Percentiles rank a stretch among this genome's conserved stretches.
These are phyloP conservation scores for Bubalus kerabau DNA, from an alignment of 2,113 vertebrate species.

Conservation along the genomic window DNA sequence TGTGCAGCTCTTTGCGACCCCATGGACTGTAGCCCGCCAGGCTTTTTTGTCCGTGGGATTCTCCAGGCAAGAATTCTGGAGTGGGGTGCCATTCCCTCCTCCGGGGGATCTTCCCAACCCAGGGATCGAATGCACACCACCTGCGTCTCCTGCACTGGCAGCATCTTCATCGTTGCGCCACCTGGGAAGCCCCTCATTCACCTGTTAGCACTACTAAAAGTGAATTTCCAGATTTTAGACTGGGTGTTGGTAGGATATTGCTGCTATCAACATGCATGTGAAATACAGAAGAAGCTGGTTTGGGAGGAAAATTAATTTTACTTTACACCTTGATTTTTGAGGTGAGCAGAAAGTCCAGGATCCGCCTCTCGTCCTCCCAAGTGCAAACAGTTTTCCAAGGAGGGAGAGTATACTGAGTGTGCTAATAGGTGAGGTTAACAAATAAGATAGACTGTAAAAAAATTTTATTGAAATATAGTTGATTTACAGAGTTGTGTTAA, in stretches of 20 bases:
- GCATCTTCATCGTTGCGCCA: accelerated
- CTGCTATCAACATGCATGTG: neutral
- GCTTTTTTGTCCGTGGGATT: neutral
- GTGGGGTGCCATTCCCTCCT: neutral
- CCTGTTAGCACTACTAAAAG: neutral
- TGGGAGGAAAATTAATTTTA: neutral
- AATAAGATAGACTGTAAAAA: neutral
- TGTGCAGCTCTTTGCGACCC: neutral
- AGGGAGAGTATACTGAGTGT: neutral
- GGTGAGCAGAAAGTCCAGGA: neutral
- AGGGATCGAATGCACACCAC: neutral
- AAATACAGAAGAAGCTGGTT: neutral
- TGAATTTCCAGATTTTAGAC: neutral
- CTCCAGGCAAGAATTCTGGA: neutral
- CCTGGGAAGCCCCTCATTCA: neutral
- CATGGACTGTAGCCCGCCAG: neutral
- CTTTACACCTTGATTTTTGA: neutral
- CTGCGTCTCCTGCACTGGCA: neutral
- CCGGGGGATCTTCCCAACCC: neutral
- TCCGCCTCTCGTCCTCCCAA: neutral
- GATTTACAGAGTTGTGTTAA: neutral
- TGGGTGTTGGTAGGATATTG: neutral
- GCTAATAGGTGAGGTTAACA: neutral
- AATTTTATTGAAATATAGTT: neutral
- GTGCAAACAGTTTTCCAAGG: neutral